Percentiles rank a stretch among this genome's conserved stretches.
Evolutionary conservation across 2,113 vertebrate species (phyloP).

Genomic region (human): DNA sequence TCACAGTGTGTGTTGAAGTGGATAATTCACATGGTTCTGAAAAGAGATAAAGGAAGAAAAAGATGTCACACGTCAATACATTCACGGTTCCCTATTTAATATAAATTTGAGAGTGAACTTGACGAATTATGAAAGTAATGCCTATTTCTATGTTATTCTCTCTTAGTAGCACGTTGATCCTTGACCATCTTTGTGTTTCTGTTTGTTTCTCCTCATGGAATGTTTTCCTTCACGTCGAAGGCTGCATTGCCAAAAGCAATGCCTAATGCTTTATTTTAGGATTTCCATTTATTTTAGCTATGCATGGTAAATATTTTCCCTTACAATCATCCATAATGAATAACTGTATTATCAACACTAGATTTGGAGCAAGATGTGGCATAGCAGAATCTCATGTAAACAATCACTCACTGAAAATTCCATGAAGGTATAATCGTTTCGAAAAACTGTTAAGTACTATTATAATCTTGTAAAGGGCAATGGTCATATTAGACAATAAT

Average conservation of each 20-base stretch:
- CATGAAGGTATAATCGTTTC: not conserved
- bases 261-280: not conserved
- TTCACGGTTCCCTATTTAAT: not conserved
- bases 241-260: not conserved
- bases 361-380: not conserved
- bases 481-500: not conserved
- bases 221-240: not conserved
- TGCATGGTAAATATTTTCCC: not conserved
- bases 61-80: not conserved
- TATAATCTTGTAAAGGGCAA: not conserved
- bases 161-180: not conserved
- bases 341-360: not conserved
- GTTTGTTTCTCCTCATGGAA: conserved; percentile 12
- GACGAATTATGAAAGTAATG: not conserved
- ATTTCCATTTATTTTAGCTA: not conserved
- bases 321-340: not conserved
- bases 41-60: not conserved
- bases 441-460: not conserved
- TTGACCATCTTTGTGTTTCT: not conserved
- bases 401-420: not conserved
- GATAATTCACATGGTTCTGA: not conserved
- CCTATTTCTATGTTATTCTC: not conserved
- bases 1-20: not conserved
- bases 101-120: conserved; percentile 9
- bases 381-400: not conserved